Evolutionary conservation across 2,888 invertebrate genomes (phyloP).

Genomic region (Merodon equestris): DNA sequence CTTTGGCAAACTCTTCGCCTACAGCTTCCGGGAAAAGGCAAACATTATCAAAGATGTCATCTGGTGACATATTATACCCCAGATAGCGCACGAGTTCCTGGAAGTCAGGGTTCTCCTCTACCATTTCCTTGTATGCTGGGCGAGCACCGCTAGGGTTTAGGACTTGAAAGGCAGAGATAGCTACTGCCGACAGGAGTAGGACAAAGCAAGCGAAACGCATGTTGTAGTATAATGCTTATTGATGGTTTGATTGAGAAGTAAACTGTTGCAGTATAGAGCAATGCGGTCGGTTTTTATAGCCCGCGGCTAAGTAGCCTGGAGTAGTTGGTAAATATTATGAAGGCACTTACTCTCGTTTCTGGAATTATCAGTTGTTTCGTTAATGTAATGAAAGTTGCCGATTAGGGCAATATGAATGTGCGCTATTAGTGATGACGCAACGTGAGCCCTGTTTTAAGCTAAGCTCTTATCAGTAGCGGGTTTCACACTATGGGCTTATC

Average conservation of each 20-base stretch:
- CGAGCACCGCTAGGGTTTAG: not conserved
- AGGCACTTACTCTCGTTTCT: too few species aligned
- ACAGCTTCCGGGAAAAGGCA: constrained; percentile 14
- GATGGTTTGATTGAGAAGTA: not conserved
- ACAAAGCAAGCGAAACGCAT: constrained; percentile 31
- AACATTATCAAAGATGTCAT: constrained; percentile 41
- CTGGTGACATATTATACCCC: constrained; percentile 30
- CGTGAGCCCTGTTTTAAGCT: too few species aligned
- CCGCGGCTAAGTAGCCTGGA: too few species aligned
- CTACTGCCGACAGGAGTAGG: constrained; percentile 40
- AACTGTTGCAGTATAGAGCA: too few species aligned
- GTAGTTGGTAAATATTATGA: too few species aligned
- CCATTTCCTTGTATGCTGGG: not conserved
- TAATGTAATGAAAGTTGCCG: too few species aligned
- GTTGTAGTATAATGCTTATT: not conserved
- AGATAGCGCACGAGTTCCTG: constrained; percentile 37
- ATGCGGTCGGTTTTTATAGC: too few species aligned
- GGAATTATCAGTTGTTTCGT: too few species aligned
- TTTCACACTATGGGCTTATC: too few species aligned
- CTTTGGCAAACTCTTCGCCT: constrained; percentile 6
- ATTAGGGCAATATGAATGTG: too few species aligned
- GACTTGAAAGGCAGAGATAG: constrained; percentile 18
- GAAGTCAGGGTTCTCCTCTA: constrained; percentile 11
- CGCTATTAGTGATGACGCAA: too few species aligned
- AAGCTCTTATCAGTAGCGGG: too few species aligned